A percentile compares a stretch with the other conserved stretches of the same genome.
Evolutionary conservation across 2,888 invertebrate genomes (phyloP).

Genomic region (Caenorhabditis sp.): DNA sequence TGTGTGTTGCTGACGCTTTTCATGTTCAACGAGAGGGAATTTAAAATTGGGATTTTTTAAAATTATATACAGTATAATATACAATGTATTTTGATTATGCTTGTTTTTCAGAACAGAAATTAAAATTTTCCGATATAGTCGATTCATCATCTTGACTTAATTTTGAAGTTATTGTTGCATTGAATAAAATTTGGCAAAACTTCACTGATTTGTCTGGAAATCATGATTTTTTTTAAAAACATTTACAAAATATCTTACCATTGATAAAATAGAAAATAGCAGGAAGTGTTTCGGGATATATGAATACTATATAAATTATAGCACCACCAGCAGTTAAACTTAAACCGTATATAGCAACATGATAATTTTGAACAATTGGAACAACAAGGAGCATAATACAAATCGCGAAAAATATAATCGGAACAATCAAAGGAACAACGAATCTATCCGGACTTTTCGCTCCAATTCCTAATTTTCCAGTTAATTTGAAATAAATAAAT

Average conservation of each 20-base stretch:
- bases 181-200: conserved; percentile 41
- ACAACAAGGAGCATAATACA: conserved; percentile 60
- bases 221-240: background rate
- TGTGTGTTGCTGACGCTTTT: no score
- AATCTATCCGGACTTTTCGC: conserved; percentile 12
- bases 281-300: conserved; percentile 52
- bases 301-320: conserved; percentile 57
- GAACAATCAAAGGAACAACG: conserved; percentile 40
- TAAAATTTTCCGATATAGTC: no score
- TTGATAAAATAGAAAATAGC: conserved; percentile 47
- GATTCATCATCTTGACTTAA: background rate
- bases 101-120: no score
- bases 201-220: conserved; percentile 37
- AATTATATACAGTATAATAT: background rate
- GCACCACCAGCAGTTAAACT: conserved; percentile 52
- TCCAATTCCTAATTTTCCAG: conserved; percentile 19
- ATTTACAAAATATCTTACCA: conserved; percentile 19
- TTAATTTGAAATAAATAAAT: conserved; percentile 47
- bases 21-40: no score
- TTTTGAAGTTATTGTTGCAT: conserved; percentile 5
- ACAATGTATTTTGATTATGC: no score
- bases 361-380: conserved; percentile 58
- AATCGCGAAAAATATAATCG: conserved; percentile 55
- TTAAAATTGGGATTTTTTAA: no score
- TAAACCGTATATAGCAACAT: conserved; percentile 57